Evolutionary conservation across 2,113 vertebrate species (phyloP), one percentile per base, ranked within the genome.

Genomic region (Rhinopithecus roxellana): DNA sequence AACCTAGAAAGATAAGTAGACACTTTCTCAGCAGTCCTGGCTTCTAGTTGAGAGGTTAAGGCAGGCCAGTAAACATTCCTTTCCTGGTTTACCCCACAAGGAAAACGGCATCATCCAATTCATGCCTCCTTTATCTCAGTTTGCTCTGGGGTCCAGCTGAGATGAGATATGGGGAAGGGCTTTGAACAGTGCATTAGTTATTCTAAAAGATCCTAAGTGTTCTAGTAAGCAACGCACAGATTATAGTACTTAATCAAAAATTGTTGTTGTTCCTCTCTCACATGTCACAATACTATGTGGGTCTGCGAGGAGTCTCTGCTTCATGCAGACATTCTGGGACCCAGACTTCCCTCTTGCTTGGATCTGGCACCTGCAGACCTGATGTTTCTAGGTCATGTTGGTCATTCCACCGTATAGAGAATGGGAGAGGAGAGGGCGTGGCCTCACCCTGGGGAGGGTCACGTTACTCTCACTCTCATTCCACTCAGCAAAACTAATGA

Each of bases 1-100:
- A 92, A 89, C 70, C 30, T 38, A 13, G 87, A 50, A 83, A 97
- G 57, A 83, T 48, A 50, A 70, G 55, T 43, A 55, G 55, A 61
- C 2, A 25, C 32, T 89, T 64, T 69, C 27, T 93, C 20, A 40
- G 61, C 93, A 87, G 27, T 61, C 18, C 16, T 25, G 8, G 45
- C 72, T 93, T 48, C 74, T 80, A 45, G 16, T 5, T 50, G 67
- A 57, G 50, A 70, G 61, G 86, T 82, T 89, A 82, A 55, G 6
- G 12, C 16, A 22, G 5, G 8, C 59, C 77, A 57, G 43, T 38
- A 92, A 48, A 48, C 40, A 27, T 45, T n/a, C 38, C 27, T 67
- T 12, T 64, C 30, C 22, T 40, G 23, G n/a, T 7, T 79, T 79
- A 85, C 35, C 61, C 57, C 48, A 59, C 10, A 70, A 94, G 59